phyloP scores from a whole-genome alignment of 2,797 vertebrate genomes.

The Apodemus agrarius region DNA sequence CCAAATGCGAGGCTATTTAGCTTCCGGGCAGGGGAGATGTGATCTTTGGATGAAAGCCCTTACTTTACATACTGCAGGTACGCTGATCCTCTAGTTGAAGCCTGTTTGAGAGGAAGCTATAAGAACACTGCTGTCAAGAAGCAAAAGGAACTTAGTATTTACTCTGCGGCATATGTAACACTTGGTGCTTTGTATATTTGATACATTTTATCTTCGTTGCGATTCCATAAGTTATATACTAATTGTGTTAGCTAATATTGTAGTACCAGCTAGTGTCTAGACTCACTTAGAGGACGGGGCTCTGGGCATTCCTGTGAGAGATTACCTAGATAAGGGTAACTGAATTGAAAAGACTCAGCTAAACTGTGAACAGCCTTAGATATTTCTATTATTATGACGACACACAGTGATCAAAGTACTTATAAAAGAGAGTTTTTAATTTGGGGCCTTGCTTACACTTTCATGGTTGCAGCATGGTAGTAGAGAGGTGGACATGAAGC shows the following conservation, averaged over 20 bases:
- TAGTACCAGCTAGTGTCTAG: neutral
- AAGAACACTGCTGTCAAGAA: neutral
- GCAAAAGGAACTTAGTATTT: neutral
- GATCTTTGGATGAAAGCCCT: neutral
- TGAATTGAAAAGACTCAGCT: neutral
- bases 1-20: neutral
- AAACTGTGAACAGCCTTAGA: neutral
- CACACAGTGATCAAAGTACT: neutral
- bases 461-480: neutral
- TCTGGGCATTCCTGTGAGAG: neutral
- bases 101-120: neutral
- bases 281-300: neutral
- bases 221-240: neutral
- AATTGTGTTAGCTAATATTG: neutral
- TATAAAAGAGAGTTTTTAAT: neutral
- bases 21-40: neutral
- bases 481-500: neutral
- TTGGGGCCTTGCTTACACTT: neutral
- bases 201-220: neutral
- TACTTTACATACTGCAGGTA: neutral
- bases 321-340: neutral
- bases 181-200: neutral
- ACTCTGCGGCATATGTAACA: neutral
- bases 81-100: neutral
- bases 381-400: neutral